A percentile compares a stretch with the other conserved stretches of the same genome.
Conservation (phyloP, 1,140 invertebrate species). For the Xylocopa sonorina region DNA sequence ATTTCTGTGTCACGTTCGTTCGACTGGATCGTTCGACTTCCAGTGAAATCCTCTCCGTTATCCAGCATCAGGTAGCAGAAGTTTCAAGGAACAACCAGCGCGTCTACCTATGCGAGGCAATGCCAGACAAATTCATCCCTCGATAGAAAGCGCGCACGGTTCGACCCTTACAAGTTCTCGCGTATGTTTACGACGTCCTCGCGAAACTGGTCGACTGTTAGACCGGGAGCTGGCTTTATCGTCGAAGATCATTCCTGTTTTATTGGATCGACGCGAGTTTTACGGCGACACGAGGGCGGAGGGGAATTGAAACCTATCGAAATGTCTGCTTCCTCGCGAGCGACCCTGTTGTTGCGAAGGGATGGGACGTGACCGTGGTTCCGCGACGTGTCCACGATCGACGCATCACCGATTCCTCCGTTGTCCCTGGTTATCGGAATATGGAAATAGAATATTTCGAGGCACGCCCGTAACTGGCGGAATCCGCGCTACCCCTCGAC, state of each 20-base stretch:
- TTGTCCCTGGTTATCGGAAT: constrained; percentile 8
- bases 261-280: background rate
- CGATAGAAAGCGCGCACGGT: background rate
- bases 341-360: too few species aligned
- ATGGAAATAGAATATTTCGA: constrained; percentile 46
- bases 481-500: too few species aligned
- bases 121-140: background rate
- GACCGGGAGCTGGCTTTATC: background rate
- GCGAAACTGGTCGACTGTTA: background rate
- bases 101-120: too few species aligned
- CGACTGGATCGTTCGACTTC: too few species aligned
- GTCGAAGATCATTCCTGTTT: background rate
- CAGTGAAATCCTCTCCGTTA: too few species aligned
- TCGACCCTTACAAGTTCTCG: background rate
- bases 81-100: too few species aligned
- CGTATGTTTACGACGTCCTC: constrained; percentile 2
- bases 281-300: background rate
- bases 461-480: background rate
- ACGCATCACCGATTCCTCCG: background rate
- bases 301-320: constrained; percentile 24
- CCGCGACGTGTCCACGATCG: background rate
- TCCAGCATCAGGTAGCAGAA: too few species aligned
- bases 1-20: too few species aligned
- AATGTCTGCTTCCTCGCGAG: background rate
- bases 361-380: too few species aligned